Evolutionary conservation across 1,140 invertebrate genomes (phyloP), one percentile per base, ranked within the genome.

Genomic region (Musca domestica): DNA sequence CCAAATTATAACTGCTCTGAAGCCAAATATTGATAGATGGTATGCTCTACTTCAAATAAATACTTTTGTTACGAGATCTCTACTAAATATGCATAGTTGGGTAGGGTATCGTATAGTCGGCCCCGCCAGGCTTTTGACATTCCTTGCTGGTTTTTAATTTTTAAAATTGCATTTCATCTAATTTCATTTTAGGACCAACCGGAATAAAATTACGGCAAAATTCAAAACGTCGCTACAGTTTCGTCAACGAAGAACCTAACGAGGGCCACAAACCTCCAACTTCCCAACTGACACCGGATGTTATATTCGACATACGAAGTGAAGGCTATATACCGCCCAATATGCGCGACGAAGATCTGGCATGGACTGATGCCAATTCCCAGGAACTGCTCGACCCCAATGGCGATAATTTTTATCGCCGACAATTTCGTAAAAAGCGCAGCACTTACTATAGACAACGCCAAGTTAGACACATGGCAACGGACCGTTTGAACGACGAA

Each of bases 121-220:
- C n/a, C n/a, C n/a, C n/a, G n/a, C n/a, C n/a, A n/a, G n/a, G n/a
- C n/a, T n/a, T n/a, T n/a, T n/a, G n/a, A n/a, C n/a, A n/a, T n/a
- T n/a, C n/a, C n/a, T n/a, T n/a, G n/a, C n/a, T n/a, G n/a, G n/a
- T n/a, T n/a, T n/a, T n/a, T n/a, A n/a, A n/a, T 41, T 9, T 41
- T 12, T 41, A 7, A 41, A 41, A 41, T 41, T 41, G 2, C 34
- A 41, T 61, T 41, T 58, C n/a, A 41, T 34, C 34, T 2, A 30
- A 30, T n/a, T 61, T n/a, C n/a, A n/a, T n/a, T 41, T 41, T 34
- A 61, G 56, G 77, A 56, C 76, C 78, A 3, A 78, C 58, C 51
- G 76, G 76, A 7, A 78, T 80, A 5, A 71, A 75, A 17, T 48
- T 77, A 7, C 72, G 79, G 0, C 79, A 78, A 69, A 81, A 80